These are phyloP conservation scores for Serranus cabrilla DNA, from an alignment of 2,797 vertebrate species.

Conservation along the genomic window DNA sequence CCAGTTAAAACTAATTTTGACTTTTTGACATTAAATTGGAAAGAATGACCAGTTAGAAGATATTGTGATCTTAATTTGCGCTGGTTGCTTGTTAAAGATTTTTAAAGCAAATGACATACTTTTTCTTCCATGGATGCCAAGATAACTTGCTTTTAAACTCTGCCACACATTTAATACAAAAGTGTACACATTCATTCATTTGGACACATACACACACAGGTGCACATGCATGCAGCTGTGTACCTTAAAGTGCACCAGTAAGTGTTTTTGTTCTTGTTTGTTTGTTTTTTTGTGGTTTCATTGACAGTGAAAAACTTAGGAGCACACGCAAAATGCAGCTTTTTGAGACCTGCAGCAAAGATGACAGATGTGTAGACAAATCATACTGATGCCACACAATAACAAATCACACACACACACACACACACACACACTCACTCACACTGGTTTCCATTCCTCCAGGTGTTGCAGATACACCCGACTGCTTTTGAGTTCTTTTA, in stretches of 20 bases:
- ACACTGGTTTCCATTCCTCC: constrained; percentile 56
- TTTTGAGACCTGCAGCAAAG: constrained; percentile 2
- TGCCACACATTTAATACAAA: neutral
- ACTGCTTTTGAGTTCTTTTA: constrained; percentile 72
- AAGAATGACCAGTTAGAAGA: neutral
- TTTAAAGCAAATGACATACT: neutral
- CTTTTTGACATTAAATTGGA: neutral
- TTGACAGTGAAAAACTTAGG: constrained; percentile 15
- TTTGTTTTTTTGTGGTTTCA: neutral
- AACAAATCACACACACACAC: constrained; percentile 12
- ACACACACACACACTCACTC: neutral
- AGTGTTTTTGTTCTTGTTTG: neutral
- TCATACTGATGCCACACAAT: neutral
- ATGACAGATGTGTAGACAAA: constrained; percentile 16
- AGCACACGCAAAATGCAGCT: constrained; percentile 5
- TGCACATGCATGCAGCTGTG: neutral
- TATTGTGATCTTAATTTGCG: neutral
- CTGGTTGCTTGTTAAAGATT: neutral
- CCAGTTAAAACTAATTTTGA: neutral
- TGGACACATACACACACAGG: constrained; percentile 7
- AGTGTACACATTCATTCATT: no score
- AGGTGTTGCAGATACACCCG: constrained; percentile 79
- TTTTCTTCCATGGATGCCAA: neutral
- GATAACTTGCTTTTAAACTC: neutral
- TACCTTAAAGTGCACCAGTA: neutral